Evolutionary conservation across 2,797 vertebrate genomes (phyloP), one percentile per base, ranked within the genome.

Genomic region (Xiphophorus birchmanni): DNA sequence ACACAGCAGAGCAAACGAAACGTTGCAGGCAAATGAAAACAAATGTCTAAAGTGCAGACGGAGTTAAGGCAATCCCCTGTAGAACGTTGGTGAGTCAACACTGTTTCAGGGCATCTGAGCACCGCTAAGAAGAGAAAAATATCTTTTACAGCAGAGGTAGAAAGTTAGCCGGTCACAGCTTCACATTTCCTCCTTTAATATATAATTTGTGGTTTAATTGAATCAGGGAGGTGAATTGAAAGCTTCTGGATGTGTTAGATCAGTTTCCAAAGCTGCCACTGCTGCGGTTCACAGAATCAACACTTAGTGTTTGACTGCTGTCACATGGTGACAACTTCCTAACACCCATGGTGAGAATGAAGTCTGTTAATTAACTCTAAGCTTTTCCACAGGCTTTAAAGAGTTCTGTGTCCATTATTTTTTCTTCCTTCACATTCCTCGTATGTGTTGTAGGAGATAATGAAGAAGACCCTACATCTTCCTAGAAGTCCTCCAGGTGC

Each of bases 341-440:
- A 87, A 84, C 86, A 87, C 87, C 86, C 67, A 42, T 10, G 48
- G 82, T 81, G 89, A 86, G 88, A 87, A 85, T 90, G 44, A 83
- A 89, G 82, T 42, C 77, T n/a, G 75, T 89, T 92, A 91, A 94
- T 93, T 90, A 92, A 93, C 86, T 88, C 78, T 79, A 77, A 71
- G 77, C 15, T 40, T 86, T 87, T 88, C 47, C 0, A 75, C 83
- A 79, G 87, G 77, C 47, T 11, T 11, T 40, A 80, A 72, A 69
- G 74, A 76, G 26, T 21, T 4, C 73, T 52, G 60, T 77, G 80
- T 87, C 84, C 85, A 73, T n/a, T 85, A 45, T 40, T 42, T 67
- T 54, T 17, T 60, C 48, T 78, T 79, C 69, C 63, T 82, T 76
- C 60, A 52, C 77, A 83, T 89, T 67, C 40, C 56, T 5, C 3